Base-by-base conservation (phyloP, 2,113 vertebrate genomes). In the Festucalex cinctus region DNA sequence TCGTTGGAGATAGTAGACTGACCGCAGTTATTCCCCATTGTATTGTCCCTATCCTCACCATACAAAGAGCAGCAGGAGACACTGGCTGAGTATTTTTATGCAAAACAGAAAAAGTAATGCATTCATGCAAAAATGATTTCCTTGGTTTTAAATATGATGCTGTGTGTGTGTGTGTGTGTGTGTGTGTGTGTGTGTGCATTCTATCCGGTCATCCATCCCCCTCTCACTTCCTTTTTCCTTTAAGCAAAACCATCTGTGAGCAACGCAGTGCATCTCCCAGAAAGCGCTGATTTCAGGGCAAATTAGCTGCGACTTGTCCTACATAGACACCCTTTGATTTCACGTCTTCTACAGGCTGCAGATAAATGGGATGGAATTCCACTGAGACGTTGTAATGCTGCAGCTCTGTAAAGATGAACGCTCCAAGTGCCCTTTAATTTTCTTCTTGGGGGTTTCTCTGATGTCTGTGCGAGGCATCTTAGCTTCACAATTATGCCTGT, bases 181-280 rank as follows among this genome's bases (percentile, higher is more conserved):
- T 69, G 60, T 77, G 43, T 69, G 60, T 77, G 43, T 69, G 60
- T 77, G 43, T 70, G 37, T 79, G 76, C 51, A 43, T 67, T 76
- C 77, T 71, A 72, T 86, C 78, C 35, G 3, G 8, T 51, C 20
- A 49, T 22, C 9, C 20, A 49, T 22, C 20, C 48, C 48, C n/a
- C 48, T 51, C 48, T 20, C 60, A 53, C 76, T 82, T 90, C 86
- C 84, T 73, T 77, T 88, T 88, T 71, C 72, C 66, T 77, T 88
- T 91, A 89, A 92, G 77, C 68, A 74, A 79, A 92, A 91, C 84
- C 93, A 93, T 92, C 79, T 94, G 91, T 88, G 90, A 80, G 68
- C 78, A 19, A 70, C 74, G 1, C 73, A 65, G 74, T 80, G 68
- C 85, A 37, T 89, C 81, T 85, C 85, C 64, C 89, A 84, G 71